Base-by-base conservation (phyloP, 1,140 invertebrate species). In the Latrodectus geometricus region DNA sequence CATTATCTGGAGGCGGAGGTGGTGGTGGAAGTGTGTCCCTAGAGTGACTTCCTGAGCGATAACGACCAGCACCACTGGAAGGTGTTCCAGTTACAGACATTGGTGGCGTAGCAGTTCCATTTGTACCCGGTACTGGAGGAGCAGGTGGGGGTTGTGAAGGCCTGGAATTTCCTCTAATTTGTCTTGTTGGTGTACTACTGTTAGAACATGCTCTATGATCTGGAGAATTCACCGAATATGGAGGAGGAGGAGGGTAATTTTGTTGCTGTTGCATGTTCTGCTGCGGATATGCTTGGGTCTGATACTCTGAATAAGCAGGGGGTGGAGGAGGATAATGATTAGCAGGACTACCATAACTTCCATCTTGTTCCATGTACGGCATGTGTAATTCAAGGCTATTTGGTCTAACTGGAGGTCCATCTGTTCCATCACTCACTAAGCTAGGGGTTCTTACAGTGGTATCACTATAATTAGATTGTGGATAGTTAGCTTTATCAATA, bases 11-110 rank as follows among this genome's bases (percentile, higher is more conserved):
- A 75, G 96, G 96, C 35, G 96, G 96, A 69, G 96, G 96, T 4
- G 96, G 96, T n/a, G 96, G 96, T 52, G 96, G 96, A 89, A 97
- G 92, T 65, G 93, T 94, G 88, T 96, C 95, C 82, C 95, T 82
- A 8, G 88, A 83, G 50, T 85, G 83, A 49, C 87, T 88, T n/a
- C 74, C 75, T 92, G 85, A 93, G 93, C 75, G 93, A 94, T 93
- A 88, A 93, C 78, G 89, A 73, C 86, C 88, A 56, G 86, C 87
- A 48, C 94, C 93, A 84, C 94, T 92, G 21, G 94, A 95, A 56
- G 94, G 94, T 21, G 94, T 95, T 90, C 94, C 93, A 86, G 92
- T 92, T 88, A 93, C 91, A 73, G 94, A 94, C 80, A 90, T 48
- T 88, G 89, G 52, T 89, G 91, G 52, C 90, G 91, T 61, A 89